Base-by-base conservation (phyloP, 2,888 invertebrate genomes). In the Leucophenga montana region DNA sequence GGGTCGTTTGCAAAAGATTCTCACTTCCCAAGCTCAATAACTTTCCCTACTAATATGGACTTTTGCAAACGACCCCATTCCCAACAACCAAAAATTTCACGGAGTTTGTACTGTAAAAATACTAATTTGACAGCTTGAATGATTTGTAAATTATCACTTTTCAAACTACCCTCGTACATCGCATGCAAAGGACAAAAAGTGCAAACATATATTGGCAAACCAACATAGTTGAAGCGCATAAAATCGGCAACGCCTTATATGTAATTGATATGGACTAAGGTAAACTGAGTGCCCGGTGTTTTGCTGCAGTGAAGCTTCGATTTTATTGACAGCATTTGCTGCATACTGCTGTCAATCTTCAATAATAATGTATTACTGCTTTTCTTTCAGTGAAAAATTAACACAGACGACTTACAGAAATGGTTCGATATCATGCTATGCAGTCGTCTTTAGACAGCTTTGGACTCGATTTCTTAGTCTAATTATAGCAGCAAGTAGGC, bases 211-310 rank as follows among this genome's bases (percentile, higher is more conserved):
- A 39, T 5, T 5, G 39, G 27, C 27, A 27, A 27, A 39, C 39
- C 8, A 39, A 1, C 39, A 39, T 39, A 39, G 18, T 27, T n/a
- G 44, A 67, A 67, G 46, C 50, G 54, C 62, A 39, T 57, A 66
- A 48, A 56, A 66, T 48, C 56, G 66, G 59, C 70, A 69, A 53
- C 27, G 70, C 68, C 66, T 65, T 68, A 70, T 65, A 69, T 74
- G 78, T 66, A 54, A 75, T 71, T 70, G 71, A 22, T 61, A 39
- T 62, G 62, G 68, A 75, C 75, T 33, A 62, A 39, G 39, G 39
- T 39, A 39, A 39, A 39, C 39, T 39, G 39, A 39, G 2, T 1
- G 11, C 3, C 22, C 27, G 27, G 20, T 1, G 54, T 54, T 20
- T 33, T 5, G 33, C 33, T 33, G 33, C 33, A 33, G 33, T 33